Base-by-base conservation (phyloP, 1,140 invertebrate genomes). In the Leptinotarsa defecta region DNA sequence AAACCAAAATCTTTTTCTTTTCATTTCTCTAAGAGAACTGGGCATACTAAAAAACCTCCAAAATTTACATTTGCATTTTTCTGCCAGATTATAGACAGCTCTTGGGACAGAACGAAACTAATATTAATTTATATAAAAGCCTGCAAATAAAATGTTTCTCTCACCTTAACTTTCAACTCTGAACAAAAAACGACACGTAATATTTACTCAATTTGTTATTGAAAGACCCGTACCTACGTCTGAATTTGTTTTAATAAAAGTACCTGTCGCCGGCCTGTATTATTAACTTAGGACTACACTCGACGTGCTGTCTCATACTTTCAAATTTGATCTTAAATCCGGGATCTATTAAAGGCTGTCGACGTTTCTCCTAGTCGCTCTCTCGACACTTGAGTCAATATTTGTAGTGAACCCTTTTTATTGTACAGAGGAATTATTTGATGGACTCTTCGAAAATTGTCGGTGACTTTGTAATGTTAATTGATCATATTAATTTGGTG, bases 211-310 rank as follows among this genome's bases (percentile, higher is more conserved):
- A 57, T 57, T 57, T 57, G 52, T 57, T 57, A 57, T 57, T 57
- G 52, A 19, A 57, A n/a, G 52, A 13, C 34, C 34, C 34, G 34
- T 43, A 57, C 52, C 52, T 57, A n/a, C 52, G 52, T 57, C 52
- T 57, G 52, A 57, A 57, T 57, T 57, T 57, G 52, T 57, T 57
- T 57, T n/a, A 57, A 57, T 57, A n/a, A 57, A 57, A 57, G n/a
- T 57, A 57, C 52, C 52, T 57, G 52, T 57, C 17, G 52, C 52
- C 52, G n/a, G 52, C n/a, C 52, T 57, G 15, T 57, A 57, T 57
- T 57, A 57, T 57, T 57, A 57, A 57, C 52, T 57, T 57, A 57
- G 52, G 52, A 57, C 52, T 17, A 3, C 15, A 5, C 52, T 57
- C 52, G 52, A 19, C n/a, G 3, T 5, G n/a, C 52, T 57, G 52